Evolutionary conservation across 2,113 vertebrate species (phyloP).

Genomic region (Caloenas nicobarica): DNA sequence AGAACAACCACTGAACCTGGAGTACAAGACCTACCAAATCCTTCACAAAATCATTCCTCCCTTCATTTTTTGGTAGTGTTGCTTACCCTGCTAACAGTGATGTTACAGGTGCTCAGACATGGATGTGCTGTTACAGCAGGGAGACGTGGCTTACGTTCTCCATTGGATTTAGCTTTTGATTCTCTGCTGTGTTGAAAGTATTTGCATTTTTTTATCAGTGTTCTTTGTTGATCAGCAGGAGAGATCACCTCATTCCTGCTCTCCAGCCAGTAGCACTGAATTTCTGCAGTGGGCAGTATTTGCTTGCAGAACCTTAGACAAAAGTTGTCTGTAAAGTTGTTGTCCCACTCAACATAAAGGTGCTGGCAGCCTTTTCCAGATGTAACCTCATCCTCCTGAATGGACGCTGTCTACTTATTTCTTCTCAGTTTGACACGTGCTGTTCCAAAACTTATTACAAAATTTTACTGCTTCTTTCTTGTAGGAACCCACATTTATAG

Average conservation of each 20-base stretch:
- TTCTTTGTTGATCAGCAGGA: background rate
- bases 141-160: background rate
- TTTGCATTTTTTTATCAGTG: background rate
- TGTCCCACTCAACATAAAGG: background rate
- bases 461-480: background rate
- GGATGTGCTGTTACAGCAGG: background rate
- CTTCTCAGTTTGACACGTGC: background rate
- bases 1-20: background rate
- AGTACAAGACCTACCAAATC: background rate
- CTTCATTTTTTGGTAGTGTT: background rate
- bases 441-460: background rate
- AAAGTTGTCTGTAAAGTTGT: background rate
- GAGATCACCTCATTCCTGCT: background rate
- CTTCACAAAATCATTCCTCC: background rate
- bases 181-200: background rate
- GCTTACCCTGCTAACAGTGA: background rate
- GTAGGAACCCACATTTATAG: background rate
- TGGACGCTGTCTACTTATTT: background rate
- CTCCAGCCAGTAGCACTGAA: background rate
- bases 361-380: background rate
- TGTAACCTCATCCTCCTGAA: background rate
- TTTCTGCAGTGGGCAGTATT: background rate
- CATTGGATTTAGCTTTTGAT: background rate
- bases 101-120: background rate
- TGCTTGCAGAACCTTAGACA: background rate